Percentiles rank a stretch among this genome's conserved stretches.
These are phyloP conservation scores for Drosophila setosimentum DNA, from an alignment of 2,888 invertebrate genomes.

Conservation along the genomic window DNA sequence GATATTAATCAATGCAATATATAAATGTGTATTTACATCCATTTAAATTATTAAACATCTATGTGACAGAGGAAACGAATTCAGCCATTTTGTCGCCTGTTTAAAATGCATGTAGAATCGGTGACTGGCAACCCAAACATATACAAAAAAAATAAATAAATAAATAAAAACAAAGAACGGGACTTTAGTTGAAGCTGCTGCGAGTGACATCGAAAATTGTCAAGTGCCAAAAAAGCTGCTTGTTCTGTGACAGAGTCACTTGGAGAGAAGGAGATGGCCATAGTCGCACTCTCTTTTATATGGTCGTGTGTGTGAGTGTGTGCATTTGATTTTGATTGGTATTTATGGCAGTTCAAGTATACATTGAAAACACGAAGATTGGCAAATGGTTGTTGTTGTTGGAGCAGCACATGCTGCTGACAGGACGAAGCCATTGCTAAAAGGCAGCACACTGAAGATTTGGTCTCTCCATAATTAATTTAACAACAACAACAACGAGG, in stretches of 20 bases:
- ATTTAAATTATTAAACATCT: neutral
- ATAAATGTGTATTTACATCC: neutral
- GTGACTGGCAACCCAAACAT: constrained; percentile 1
- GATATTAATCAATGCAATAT: neutral
- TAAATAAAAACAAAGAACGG: neutral
- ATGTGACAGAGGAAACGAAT: constrained; percentile 6
- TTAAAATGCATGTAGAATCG: constrained; percentile 18
- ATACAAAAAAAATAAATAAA: neutral
- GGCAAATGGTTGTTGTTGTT: constrained; percentile 26
- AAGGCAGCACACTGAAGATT: constrained; percentile 6
- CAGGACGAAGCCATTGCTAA: constrained; percentile 33
- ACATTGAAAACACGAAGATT: constrained; percentile 42
- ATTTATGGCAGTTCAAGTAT: constrained; percentile 82
- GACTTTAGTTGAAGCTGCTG: constrained; percentile 29
- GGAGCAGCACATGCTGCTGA: constrained; percentile 48
- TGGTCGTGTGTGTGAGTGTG: constrained; percentile 34
- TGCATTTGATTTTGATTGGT: constrained; percentile 85
- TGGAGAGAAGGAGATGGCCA: neutral
- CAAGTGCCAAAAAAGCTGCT: constrained; percentile 33
- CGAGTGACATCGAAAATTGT: constrained; percentile 35
- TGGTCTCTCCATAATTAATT: constrained; percentile 32
- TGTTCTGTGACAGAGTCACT: neutral
- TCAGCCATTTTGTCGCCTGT: constrained; percentile 25
- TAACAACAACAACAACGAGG: constrained; percentile 22
- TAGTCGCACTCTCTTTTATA: neutral